phyloP scores from a whole-genome alignment of 2,113 vertebrate species.

The Acrocephalus arundinaceus region DNA sequence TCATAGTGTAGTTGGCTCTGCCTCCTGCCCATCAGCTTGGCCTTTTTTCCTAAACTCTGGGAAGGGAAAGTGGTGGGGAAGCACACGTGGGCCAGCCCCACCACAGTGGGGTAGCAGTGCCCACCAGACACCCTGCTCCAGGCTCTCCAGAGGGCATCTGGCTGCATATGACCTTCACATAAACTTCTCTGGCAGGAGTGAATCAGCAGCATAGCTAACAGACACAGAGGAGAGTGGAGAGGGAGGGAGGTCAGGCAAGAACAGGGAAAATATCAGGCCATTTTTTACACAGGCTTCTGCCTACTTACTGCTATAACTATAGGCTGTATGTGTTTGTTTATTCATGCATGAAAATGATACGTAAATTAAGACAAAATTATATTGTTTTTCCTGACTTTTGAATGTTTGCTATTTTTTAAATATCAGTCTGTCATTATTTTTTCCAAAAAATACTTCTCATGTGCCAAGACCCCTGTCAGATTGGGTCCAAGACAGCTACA shows the following conservation, averaged over 20 bases:
- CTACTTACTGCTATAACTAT: neutral
- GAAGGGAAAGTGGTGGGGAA: neutral
- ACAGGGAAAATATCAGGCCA: neutral
- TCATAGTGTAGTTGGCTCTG: neutral
- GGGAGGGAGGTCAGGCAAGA: neutral
- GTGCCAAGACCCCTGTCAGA: neutral
- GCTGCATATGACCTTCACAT: fast-evolving
- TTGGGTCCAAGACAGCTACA: neutral
- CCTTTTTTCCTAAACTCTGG: neutral
- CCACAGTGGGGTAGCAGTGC: too few species aligned
- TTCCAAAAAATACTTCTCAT: neutral
- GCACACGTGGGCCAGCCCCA: neutral
- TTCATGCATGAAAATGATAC: neutral
- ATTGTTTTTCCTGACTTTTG: neutral
- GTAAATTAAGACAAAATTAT: neutral
- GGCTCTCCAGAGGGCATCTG: neutral
- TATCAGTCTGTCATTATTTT: neutral
- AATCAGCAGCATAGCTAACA: neutral
- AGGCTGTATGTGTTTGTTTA: neutral
- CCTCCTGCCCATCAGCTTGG: neutral
- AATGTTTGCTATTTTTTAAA: neutral
- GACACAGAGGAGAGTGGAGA: neutral
- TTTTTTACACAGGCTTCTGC: neutral
- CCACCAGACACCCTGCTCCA: neutral
- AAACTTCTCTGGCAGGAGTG: neutral